Evolutionary conservation across 2,888 invertebrate species (phyloP), one percentile per base, ranked within the genome.

Genomic region (Mimachlamys varia): DNA sequence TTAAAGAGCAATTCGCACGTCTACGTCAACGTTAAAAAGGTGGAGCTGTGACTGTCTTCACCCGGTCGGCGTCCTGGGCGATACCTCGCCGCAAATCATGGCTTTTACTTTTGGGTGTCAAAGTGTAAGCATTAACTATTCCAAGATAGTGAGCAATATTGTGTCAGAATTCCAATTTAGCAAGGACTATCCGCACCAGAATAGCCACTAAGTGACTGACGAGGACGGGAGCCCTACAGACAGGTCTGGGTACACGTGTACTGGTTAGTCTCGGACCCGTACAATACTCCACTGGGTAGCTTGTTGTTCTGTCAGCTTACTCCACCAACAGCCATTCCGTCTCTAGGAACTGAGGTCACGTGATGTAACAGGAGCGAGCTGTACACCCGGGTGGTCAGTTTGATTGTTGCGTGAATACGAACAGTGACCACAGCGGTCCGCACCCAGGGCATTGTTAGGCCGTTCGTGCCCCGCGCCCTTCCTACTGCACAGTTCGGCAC

Each of bases 71-170:
- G 76, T 76, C 76, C 76, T 7, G 33, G 13, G 76, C 17, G 76
- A 76, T 76, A 33, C 76, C 76, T 12, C 76, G 33, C 62, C 12
- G 33, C 33, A 33, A 76, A 76, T 76, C 76, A 33, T 76, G 76
- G 27, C 76, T 76, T 76, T 76, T 76, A 76, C 76, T 76, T 76
- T 76, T 76, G 76, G 33, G 76, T 76, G 76, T 33, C 76, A 33
- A 76, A 76, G 76, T 76, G 33, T 33, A 76, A 13, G 76, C 76
- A 76, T 76, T 76, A 76, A 76, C 22, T 76, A 76, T 76, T 76
- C 76, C 76, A 76, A 27, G 27, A 33, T 33, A 76, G 76, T 33
- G 33, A 33, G 76, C 27, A 33, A 76, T 76, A 76, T 33, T 33
- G 33, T 33, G 27, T 27, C 76, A 10, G 13, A 76, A 76, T 76